Base-by-base conservation (phyloP, 2,888 invertebrate species). In the Anagyrus pseudococci region DNA sequence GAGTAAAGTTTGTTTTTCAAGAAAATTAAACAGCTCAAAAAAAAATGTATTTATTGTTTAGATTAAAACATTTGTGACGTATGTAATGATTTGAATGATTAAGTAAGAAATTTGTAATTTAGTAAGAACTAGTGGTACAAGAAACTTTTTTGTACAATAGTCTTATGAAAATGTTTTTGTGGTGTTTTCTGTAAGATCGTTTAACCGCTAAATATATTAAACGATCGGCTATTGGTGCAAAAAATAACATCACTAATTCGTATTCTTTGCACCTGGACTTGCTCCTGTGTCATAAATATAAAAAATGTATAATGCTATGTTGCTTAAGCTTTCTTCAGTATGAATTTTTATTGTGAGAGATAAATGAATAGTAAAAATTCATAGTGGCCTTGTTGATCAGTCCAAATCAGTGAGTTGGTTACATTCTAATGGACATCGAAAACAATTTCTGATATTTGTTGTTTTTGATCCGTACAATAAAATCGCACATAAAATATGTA, bases 311-410 rank as follows among this genome's bases (percentile, higher is more conserved):
- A n/a, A n/a, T n/a, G n/a, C n/a, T n/a, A n/a, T 56, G 56, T 66
- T 56, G 54, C 55, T 67, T 65, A 58, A 55, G 55, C 49, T 54
- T 67, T 67, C n/a, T n/a, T n/a, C 50, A 53, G 53, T 64, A n/a
- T 66, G 64, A n/a, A n/a, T n/a, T 60, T 55, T 50, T 15, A 33
- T 55, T 49, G 41, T 44, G 62, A 40, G 60, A 58, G 48, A 40
- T 56, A 49, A 43, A 59, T 50, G 41, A 29, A 64, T 48, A 26
- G 41, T 37, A 59, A 64, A 62, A 64, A 56, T 25, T 64, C 52
- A 59, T 59, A 59, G 56, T 59, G 59, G 59, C 59, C 59, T 64
- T 64, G 64, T 56, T 58, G 41, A 64, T 58, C 49, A 63, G 48
- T 62, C 62, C 53, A 53, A 57, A 58, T 3, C 7, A 41, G 29